Conservation (phyloP, 1,140 invertebrate genomes). For the Ladona fulva region DNA sequence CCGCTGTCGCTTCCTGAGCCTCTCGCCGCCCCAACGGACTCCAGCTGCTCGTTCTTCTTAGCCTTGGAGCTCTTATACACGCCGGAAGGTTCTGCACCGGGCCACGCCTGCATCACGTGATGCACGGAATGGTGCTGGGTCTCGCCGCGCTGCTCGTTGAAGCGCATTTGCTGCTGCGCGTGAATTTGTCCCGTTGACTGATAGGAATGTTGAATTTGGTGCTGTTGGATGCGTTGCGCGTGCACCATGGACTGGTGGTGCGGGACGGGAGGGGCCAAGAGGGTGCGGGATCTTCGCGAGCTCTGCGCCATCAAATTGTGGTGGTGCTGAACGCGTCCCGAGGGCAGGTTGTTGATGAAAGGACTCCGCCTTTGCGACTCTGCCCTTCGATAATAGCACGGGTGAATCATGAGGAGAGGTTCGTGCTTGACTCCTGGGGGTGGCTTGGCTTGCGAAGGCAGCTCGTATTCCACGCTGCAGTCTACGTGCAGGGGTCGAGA, state of each 20-base stretch:
- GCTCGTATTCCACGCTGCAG: constrained; percentile 75
- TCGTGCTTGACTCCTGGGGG: constrained; percentile 63
- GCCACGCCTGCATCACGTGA: constrained; percentile 2
- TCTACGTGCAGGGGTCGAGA: constrained; percentile 69
- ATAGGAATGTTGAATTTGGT: background rate
- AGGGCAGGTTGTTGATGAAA: constrained; percentile 59
- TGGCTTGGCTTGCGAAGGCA: constrained; percentile 70
- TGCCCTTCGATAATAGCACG: constrained; percentile 72
- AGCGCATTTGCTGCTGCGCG: constrained; percentile 13
- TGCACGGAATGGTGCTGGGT: background rate
- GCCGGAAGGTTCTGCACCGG: background rate
- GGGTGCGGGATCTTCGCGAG: constrained; percentile 18
- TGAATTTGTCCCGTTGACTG: constrained; percentile 18
- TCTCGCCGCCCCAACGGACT: background rate
- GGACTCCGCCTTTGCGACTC: constrained; percentile 63
- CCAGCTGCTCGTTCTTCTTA: background rate
- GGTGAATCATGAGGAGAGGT: constrained; percentile 73
- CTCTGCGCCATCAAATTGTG: constrained; percentile 24
- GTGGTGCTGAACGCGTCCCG: constrained; percentile 25
- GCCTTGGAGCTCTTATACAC: background rate
- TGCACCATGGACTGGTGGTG: background rate
- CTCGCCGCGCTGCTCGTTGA: background rate
- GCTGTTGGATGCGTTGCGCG: constrained; percentile 18
- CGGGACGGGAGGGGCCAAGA: constrained; percentile 20
- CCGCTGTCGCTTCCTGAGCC: constrained; percentile 22